Evolutionary conservation across 1,140 invertebrate species (phyloP), one percentile per base, ranked within the genome.

Genomic region (Melitaea cinxia): DNA sequence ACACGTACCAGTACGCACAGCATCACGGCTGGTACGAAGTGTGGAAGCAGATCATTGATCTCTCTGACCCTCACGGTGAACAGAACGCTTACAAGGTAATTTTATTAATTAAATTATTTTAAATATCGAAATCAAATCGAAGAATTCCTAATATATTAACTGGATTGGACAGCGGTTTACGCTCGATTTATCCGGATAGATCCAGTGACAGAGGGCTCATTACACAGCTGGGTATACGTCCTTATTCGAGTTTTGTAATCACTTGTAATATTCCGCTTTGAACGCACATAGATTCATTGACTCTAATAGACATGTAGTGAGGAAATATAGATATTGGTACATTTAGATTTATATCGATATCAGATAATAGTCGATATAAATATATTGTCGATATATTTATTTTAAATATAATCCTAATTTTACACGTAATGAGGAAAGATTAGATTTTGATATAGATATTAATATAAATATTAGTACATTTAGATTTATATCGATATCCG

Each of bases 51-150:
- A 93, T 99, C 7, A 93, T 98, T 9, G 95, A 97, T 65, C 92
- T 96, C 17, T 94, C 95, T 7, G 98, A 99, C 92, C 96, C 97
- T 4, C 93, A 95, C 76, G 97, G 97, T 0, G 97, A 98, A 88
- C 93, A 95, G 55, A 97, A 98, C 89, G 96, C 98, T 6, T 96
- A 96, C 70, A 97, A 95, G 92, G 96, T 97, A 63, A 15, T 12
- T 5, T 33, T 19, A 12, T 54, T 7, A 39, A 35, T n/a, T 3
- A 12, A 7, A n/a, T 1, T 12, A 33, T 33, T n/a, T n/a, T n/a
- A n/a, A n/a, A n/a, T n/a, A n/a, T n/a, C n/a, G n/a, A n/a, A 42
- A 15, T n/a, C 15, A 42, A 42, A 42, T 19, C 15, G 14, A 42
- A 19, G 37, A 42, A 14, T 33, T 9, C 15, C 37, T 37, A 14